Conservation (phyloP, 2,113 vertebrate genomes). For the Cranoglanis bouderius region DNA sequence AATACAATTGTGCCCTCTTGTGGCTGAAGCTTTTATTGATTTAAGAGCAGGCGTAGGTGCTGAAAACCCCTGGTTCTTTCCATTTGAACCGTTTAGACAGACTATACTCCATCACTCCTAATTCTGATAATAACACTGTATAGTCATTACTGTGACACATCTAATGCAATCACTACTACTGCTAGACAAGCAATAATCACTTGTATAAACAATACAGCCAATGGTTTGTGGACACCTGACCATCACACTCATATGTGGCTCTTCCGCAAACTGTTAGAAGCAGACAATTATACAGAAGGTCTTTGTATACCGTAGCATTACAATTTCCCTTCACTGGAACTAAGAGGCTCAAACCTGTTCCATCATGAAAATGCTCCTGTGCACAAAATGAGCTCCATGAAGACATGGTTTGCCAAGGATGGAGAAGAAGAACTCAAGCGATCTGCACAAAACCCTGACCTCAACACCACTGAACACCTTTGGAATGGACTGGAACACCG, state of each 20-base stretch:
- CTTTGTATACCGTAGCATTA: not conserved
- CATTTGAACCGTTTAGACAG: not conserved
- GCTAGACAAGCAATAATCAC: not conserved
- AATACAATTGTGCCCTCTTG: conserved; percentile 26
- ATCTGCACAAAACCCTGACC: not conserved
- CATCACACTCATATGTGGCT: not conserved
- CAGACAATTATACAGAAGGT: not conserved
- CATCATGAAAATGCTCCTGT: not conserved
- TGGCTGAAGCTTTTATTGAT: not conserved
- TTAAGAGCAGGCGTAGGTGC: not conserved
- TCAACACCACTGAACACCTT: not conserved
- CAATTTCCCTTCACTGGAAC: not conserved
- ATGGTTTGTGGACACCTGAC: not conserved
- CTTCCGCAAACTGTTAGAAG: not conserved
- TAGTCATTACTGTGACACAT: not conserved
- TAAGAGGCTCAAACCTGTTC: not conserved
- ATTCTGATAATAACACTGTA: not conserved
- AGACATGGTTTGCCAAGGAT: not conserved
- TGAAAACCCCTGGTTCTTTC: not conserved
- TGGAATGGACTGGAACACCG: not conserved
- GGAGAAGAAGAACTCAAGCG: not conserved
- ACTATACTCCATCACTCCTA: not conserved
- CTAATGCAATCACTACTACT: not conserved
- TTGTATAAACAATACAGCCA: not conserved
- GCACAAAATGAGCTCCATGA: not conserved